A percentile compares a stretch with the other conserved stretches of the same genome.
phyloP scores from a whole-genome alignment of 2,888 invertebrate species.

The Choristoneura rosaceana region DNA sequence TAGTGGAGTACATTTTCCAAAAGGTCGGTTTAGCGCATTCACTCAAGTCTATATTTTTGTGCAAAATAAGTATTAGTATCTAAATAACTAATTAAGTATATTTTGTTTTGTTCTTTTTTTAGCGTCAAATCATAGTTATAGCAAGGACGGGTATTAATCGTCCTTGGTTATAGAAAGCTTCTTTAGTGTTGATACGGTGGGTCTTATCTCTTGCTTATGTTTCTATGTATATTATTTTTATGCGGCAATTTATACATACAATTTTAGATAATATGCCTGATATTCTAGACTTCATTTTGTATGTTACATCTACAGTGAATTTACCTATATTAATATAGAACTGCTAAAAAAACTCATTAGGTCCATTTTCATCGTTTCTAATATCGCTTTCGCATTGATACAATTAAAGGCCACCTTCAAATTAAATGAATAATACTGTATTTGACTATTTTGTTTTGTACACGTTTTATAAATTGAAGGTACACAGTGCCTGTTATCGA shows the following conservation, averaged over 20 bases:
- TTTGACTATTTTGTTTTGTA: too few species aligned
- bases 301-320: background rate
- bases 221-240: background rate
- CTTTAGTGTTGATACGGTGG: constrained; percentile 1
- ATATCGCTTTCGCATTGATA: too few species aligned
- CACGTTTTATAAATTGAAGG: too few species aligned
- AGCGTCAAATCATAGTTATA: background rate
- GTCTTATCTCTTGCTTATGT: background rate
- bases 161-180: background rate
- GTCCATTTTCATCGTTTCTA: too few species aligned
- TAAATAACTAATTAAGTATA: too few species aligned
- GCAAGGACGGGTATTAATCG: too few species aligned
- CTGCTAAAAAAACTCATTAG: too few species aligned
- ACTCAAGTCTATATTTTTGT: constrained; percentile 5
- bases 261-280: background rate
- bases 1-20: background rate
- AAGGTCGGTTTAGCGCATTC: background rate
- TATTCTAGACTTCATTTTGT: background rate
- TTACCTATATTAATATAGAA: too few species aligned
- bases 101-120: background rate
- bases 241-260: background rate
- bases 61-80: background rate
- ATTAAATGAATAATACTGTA: too few species aligned
- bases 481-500: too few species aligned
- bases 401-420: too few species aligned